Evolutionary conservation across 64 coral and sea anemone genomes (phyloP).

Genomic region (Stichodactyla mertensii): DNA sequence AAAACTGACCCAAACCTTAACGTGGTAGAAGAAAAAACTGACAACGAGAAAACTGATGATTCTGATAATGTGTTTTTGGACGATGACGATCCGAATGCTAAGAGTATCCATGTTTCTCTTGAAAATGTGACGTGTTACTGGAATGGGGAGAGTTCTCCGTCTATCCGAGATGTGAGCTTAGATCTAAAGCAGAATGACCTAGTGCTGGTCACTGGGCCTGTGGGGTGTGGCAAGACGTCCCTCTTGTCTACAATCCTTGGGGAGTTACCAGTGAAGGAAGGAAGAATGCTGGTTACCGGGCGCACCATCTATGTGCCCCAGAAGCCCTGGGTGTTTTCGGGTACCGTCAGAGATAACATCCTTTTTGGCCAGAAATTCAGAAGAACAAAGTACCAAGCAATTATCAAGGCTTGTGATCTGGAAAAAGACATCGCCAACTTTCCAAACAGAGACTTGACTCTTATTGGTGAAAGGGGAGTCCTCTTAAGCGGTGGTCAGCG

Average conservation of each 20-base stretch:
- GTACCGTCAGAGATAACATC: constrained; percentile 48
- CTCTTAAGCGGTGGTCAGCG: constrained; percentile 38
- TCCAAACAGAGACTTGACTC: constrained; percentile 26
- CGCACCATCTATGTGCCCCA: constrained; percentile 68
- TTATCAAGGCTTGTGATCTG: constrained; percentile 30
- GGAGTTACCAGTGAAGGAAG: constrained; percentile 62
- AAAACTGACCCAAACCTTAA: neutral
- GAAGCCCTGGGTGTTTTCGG: constrained; percentile 67
- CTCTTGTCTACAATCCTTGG: constrained; percentile 82
- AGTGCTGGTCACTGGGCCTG: constrained; percentile 60
- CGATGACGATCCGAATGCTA: constrained; percentile 13
- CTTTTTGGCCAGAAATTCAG: constrained; percentile 43
- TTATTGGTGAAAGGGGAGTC: constrained; percentile 34
- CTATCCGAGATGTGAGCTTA: constrained; percentile 53
- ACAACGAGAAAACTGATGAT: constrained; percentile 47
- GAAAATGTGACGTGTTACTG: constrained; percentile 75
- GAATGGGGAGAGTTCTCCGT: constrained; percentile 39
- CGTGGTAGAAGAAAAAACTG: constrained; percentile 41
- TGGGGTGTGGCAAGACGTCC: constrained; percentile 81
- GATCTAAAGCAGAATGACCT: constrained; percentile 53
- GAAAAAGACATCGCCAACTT: constrained; percentile 33
- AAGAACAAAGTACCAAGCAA: constrained; percentile 9
- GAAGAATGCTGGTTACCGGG: constrained; percentile 53
- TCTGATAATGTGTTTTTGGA: constrained; percentile 55
- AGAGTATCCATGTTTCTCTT: constrained; percentile 42